Percentiles rank a stretch among this genome's conserved stretches.
Conservation (phyloP, 1,140 invertebrate genomes). For the Drosophila grimshawi region DNA sequence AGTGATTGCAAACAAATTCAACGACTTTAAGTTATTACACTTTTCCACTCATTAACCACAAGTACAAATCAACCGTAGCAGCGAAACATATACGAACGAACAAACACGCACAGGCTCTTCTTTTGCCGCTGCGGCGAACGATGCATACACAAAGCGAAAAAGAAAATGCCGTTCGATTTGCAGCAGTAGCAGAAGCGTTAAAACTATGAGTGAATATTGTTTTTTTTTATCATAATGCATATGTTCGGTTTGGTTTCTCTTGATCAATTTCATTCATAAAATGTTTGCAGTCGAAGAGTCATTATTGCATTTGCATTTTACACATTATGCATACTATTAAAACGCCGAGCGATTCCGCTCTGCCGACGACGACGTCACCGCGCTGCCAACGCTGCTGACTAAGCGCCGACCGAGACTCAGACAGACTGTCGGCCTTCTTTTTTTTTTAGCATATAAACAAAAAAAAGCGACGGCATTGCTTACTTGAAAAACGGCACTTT, state of each 20-base stretch:
- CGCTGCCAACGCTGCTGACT: slow-evolving; percentile 44
- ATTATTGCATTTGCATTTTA: slow-evolving; percentile 47
- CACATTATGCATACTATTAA: slow-evolving; percentile 41
- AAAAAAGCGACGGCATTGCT: slow-evolving; percentile 8
- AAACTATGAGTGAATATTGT: slow-evolving; percentile 34
- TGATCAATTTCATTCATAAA: slow-evolving; percentile 74
- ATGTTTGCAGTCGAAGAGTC: slow-evolving; percentile 16
- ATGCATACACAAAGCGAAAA: slow-evolving; percentile 73
- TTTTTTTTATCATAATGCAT: slow-evolving; percentile 21
- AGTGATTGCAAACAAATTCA: neutral
- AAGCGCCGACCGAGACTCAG: slow-evolving; percentile 39
- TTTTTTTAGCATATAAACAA: slow-evolving; percentile 1
- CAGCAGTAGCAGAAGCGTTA: slow-evolving; percentile 1
- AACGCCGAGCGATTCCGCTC: slow-evolving; percentile 15
- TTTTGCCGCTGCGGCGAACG: slow-evolving; percentile 38
- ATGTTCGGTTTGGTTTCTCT: slow-evolving; percentile 32
- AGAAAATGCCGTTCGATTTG: slow-evolving; percentile 40
- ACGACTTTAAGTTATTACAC: neutral
- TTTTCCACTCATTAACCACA: slow-evolving; percentile 4
- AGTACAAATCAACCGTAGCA: neutral
- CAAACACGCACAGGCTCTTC: slow-evolving; percentile 14
- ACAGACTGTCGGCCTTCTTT: slow-evolving; percentile 47
- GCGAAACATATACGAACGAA: neutral
- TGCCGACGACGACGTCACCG: slow-evolving; percentile 37
- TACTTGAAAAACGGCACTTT: slow-evolving; percentile 39